Percentiles rank a stretch among this genome's conserved stretches.
Conservation (phyloP, 2,888 invertebrate species). For the Amiota mariae region DNA sequence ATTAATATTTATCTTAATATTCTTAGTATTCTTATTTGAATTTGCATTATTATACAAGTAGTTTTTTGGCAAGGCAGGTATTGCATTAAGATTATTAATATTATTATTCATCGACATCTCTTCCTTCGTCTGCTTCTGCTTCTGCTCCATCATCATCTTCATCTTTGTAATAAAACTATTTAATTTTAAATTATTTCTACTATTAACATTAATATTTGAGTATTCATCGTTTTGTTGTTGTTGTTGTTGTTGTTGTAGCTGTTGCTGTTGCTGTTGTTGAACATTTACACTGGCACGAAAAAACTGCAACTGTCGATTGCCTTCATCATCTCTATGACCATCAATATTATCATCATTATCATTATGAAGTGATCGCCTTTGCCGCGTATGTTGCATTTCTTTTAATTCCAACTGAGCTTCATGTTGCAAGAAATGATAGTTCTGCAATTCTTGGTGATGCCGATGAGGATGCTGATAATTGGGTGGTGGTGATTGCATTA, state of each 20-base stretch:
- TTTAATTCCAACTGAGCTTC: constrained; percentile 31
- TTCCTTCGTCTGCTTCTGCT: constrained; percentile 44
- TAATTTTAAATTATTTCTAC: constrained; percentile 50
- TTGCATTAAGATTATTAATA: constrained; percentile 67
- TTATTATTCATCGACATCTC: constrained; percentile 49
- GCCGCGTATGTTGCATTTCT: constrained; percentile 32
- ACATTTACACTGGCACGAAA: constrained; percentile 34
- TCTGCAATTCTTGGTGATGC: constrained; percentile 36
- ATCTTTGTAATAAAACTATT: constrained; percentile 37
- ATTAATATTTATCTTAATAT: constrained; percentile 19
- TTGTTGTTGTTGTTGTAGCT: constrained; percentile 36
- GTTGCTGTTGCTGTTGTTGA: constrained; percentile 34
- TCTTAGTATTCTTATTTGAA: constrained; percentile 50
- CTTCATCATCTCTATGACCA: not conserved
- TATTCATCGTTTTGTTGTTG: constrained; percentile 67
- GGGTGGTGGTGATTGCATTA: constrained; percentile 35
- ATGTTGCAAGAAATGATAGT: constrained; percentile 38
- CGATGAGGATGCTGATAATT: constrained; percentile 39
- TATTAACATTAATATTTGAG: constrained; percentile 71
- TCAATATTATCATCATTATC: not conserved
- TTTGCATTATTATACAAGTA: constrained; percentile 67
- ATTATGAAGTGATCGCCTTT: not conserved
- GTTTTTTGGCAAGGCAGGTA: constrained; percentile 74
- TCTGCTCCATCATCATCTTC: constrained; percentile 33
- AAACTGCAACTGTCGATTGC: constrained; percentile 7